These are phyloP conservation scores for Scalopus aquaticus DNA, from an alignment of 2,113 vertebrate genomes.

Conservation along the genomic window DNA sequence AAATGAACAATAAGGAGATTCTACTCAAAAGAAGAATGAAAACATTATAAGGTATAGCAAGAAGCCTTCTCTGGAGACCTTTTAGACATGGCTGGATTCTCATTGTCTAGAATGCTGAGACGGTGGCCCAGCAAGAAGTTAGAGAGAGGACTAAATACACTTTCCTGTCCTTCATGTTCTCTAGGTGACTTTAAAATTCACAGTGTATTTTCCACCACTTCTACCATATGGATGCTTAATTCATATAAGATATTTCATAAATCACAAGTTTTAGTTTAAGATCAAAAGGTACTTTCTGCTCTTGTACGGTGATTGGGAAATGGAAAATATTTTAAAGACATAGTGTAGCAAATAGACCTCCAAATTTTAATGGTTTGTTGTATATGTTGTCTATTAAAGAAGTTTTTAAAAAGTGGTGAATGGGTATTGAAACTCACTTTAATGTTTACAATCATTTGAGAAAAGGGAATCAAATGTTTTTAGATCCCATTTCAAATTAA, in stretches of 20 bases:
- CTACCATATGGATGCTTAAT: not conserved
- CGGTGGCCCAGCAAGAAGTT: not conserved
- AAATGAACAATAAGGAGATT: not conserved
- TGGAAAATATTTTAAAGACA: conserved; percentile 25
- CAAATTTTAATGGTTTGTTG: not conserved
- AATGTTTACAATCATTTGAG: not conserved
- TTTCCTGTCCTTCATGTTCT: not conserved
- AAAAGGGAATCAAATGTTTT: not conserved
- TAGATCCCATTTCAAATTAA: not conserved
- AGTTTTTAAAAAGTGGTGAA: not conserved
- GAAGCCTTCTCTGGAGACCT: not conserved
- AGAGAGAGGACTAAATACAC: not conserved
- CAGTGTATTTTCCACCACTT: not conserved
- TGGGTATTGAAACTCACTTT: not conserved
- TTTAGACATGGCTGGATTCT: not conserved
- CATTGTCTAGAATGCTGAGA: not conserved
- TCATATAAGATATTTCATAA: conserved; percentile 2
- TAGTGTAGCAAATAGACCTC: not conserved
- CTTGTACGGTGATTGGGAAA: not conserved
- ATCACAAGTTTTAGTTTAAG: not conserved
- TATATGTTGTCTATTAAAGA: not conserved
- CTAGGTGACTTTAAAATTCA: not conserved
- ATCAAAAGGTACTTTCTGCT: not conserved
- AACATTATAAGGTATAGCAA: not conserved
- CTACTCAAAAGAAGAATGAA: not conserved